Percentiles rank a stretch among this genome's conserved stretches.
These are phyloP conservation scores for Pandemis corylana DNA, from an alignment of 2,888 invertebrate species.

Conservation along the genomic window DNA sequence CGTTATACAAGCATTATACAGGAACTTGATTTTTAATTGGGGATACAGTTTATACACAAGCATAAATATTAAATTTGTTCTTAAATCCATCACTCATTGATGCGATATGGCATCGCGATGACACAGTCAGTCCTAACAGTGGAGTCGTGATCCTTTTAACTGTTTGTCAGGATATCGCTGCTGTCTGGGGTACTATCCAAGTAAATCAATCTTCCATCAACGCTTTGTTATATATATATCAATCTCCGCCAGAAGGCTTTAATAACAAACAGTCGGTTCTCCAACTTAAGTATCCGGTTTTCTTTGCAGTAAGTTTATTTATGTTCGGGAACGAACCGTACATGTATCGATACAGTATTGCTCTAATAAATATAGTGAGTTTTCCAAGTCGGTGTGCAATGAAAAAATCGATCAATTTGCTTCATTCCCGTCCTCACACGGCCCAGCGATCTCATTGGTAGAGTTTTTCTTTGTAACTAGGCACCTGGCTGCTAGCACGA, in stretches of 20 bases:
- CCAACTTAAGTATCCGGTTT: no score
- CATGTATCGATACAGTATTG: neutral
- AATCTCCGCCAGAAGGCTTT: no score
- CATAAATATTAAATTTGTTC: conserved; percentile 16
- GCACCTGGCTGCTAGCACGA: neutral
- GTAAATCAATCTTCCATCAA: no score
- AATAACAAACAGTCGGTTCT: no score
- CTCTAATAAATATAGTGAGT: neutral
- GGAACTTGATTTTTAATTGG: neutral
- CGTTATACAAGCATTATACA: neutral
- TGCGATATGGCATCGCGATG: neutral
- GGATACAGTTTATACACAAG: conserved; percentile 11
- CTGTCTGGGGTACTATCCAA: no score
- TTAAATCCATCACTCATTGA: neutral
- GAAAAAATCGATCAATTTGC: neutral
- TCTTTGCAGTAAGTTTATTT: no score
- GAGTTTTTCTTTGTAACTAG: neutral
- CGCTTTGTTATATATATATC: no score
- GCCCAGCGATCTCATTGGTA: neutral
- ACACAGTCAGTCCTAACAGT: no score
- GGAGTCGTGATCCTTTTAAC: no score
- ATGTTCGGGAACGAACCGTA: neutral
- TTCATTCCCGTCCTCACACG: neutral
- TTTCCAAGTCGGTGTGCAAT: neutral
- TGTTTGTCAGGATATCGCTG: no score